phyloP scores from a whole-genome alignment of 2,888 invertebrate genomes.

The Phrixothrix hirtus region DNA sequence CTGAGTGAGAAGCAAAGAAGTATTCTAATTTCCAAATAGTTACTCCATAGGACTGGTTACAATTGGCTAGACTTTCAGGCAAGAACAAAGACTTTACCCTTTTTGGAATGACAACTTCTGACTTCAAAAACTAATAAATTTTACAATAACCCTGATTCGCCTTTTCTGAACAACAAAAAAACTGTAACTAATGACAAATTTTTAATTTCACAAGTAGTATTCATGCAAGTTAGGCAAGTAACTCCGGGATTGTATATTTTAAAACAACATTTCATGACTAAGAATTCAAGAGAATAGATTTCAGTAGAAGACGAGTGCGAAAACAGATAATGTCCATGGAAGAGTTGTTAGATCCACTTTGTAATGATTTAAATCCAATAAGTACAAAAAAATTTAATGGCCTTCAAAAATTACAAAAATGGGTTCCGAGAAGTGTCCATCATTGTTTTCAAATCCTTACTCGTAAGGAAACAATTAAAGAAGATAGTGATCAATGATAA shows the following conservation, averaged over 20 bases:
- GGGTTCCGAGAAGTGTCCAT: not conserved
- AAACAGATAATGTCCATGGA: not conserved
- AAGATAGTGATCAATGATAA: no score
- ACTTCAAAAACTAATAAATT: not conserved
- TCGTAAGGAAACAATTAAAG: not conserved
- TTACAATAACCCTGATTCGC: not conserved
- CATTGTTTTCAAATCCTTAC: not conserved
- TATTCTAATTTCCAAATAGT: no score
- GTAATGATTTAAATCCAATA: not conserved
- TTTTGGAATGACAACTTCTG: not conserved
- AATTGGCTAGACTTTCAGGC: not conserved
- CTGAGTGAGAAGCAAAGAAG: not conserved
- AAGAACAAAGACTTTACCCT: slow-evolving; percentile 1
- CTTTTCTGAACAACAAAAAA: not conserved
- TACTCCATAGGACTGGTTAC: no score
- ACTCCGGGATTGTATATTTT: not conserved
- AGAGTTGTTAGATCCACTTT: not conserved
- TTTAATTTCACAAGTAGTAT: not conserved
- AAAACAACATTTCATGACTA: slow-evolving; percentile 1
- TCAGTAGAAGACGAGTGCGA: not conserved
- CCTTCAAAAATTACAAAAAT: not conserved
- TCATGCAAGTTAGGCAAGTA: not conserved
- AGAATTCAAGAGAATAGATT: slow-evolving; percentile 1
- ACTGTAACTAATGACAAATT: not conserved
- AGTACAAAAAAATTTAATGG: slow-evolving; percentile 1